These are phyloP conservation scores for Bimastos eiseni DNA, from an alignment of 2,888 invertebrate genomes.

Conservation along the genomic window DNA sequence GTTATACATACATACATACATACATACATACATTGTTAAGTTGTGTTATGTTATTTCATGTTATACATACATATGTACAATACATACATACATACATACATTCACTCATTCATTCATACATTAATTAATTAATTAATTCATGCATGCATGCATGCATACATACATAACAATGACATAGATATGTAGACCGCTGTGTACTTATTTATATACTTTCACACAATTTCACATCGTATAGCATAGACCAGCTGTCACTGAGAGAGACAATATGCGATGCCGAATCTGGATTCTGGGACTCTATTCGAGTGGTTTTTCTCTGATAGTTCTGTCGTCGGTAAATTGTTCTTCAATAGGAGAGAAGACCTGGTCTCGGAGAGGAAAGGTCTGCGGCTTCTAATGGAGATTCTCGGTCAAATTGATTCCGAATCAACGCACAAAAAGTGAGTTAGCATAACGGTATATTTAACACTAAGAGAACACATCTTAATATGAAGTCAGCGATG, in stretches of 20 bases:
- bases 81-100: too few species aligned
- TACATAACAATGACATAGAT: background rate
- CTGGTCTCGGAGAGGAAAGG: slow-evolving; percentile 41
- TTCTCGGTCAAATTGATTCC: slow-evolving; percentile 42
- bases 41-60: too few species aligned
- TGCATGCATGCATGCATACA: too few species aligned
- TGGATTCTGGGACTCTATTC: background rate
- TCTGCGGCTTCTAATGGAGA: slow-evolving; percentile 40
- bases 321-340: background rate
- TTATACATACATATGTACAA: slow-evolving; percentile 9
- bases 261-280: background rate
- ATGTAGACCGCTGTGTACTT: too few species aligned
- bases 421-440: slow-evolving; percentile 42
- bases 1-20: background rate
- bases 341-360: background rate
- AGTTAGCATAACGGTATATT: slow-evolving; percentile 19
- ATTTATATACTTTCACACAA: too few species aligned
- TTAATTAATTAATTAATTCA: too few species aligned
- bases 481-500: too few species aligned
- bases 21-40: background rate
- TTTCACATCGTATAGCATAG: background rate
- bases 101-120: too few species aligned
- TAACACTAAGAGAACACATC: background rate
- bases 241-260: background rate
- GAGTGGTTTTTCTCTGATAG: background rate